These are phyloP conservation scores for Callyntrura guangdongensis DNA, from an alignment of 2,888 invertebrate genomes.

Conservation along the genomic window DNA sequence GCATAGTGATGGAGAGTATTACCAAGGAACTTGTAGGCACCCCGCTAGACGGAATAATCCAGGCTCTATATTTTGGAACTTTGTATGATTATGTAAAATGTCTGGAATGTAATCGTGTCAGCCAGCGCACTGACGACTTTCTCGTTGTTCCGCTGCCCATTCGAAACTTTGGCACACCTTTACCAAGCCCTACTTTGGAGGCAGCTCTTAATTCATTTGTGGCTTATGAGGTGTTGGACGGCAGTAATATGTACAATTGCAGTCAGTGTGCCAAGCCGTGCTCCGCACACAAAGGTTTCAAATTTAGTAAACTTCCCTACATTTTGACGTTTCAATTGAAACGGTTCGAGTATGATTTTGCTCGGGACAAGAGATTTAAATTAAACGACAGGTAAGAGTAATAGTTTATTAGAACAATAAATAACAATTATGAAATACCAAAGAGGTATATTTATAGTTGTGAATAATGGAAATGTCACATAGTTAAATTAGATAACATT, in stretches of 20 bases:
- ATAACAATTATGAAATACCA: too few relatives aligned
- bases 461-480: too few relatives aligned
- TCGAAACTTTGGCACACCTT: constrained; percentile 90
- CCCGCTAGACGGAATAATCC: constrained; percentile 93
- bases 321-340: constrained; percentile 94
- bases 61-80: constrained; percentile 90
- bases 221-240: constrained; percentile 93
- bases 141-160: constrained; percentile 95
- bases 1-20: constrained; percentile 96
- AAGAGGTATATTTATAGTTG: too few relatives aligned
- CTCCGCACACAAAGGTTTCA: constrained; percentile 95
- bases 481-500: too few relatives aligned
- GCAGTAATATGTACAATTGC: constrained; percentile 94
- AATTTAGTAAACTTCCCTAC: constrained; percentile 95
- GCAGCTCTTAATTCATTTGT: constrained; percentile 94
- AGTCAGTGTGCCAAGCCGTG: constrained; percentile 94
- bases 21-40: constrained; percentile 94
- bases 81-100: constrained; percentile 96
- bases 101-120: constrained; percentile 93
- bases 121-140: constrained; percentile 93
- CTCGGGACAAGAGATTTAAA: constrained; percentile 70
- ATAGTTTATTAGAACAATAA: too few relatives aligned
- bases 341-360: constrained; percentile 93
- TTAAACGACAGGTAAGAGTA: constrained; percentile 73
- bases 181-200: constrained; percentile 89